Base-by-base conservation (phyloP, 2,113 vertebrate genomes). In the Pterocles orientalis region DNA sequence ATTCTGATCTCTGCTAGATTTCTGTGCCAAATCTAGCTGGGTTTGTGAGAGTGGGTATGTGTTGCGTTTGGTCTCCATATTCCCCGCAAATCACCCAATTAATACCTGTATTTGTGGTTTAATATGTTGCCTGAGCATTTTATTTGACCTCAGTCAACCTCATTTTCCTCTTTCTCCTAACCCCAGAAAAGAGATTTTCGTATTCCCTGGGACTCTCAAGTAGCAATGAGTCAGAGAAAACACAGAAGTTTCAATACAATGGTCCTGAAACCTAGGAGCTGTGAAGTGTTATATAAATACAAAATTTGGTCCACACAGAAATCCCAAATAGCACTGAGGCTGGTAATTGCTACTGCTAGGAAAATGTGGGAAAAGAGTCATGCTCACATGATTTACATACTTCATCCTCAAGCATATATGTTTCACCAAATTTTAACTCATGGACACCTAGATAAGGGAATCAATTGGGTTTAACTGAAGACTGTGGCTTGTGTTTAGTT, bases 371-470 rank as follows among this genome's bases (percentile, higher is more conserved):
- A 16, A 78, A 84, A 68, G 17, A 20, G 18, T 69, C 28, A 5
- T 28, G 31, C 36, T 92, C 41, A 58, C 41, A 45, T 48, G 20
- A 24, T 68, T 71, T 71, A 33, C 18, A 45, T 84, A 39, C 13
- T 69, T 57, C 39, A 54, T 94, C 45, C 61, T 72, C 70, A 90
- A 64, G 21, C 54, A 57, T 29, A 53, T 48, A 31, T 17, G 19
- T 83, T 95, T 93, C 82, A 79, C 41, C 33, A 26, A 73, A 75
- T 91, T 96, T 75, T 89, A 86, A 79, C 39, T 68, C 61, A 88
- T 3, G 1, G 60, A 62, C 65, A 69, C 66, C 58, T 51, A 75
- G 24, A 26, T 53, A 87, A 75, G 61, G 39, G 43, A 92, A 56
- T 60, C 92, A 76, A 87, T 11, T 61, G 53, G 41, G 56, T 77